Conservation (phyloP, 2,888 invertebrate genomes). For the Tyria jacobaeae region DNA sequence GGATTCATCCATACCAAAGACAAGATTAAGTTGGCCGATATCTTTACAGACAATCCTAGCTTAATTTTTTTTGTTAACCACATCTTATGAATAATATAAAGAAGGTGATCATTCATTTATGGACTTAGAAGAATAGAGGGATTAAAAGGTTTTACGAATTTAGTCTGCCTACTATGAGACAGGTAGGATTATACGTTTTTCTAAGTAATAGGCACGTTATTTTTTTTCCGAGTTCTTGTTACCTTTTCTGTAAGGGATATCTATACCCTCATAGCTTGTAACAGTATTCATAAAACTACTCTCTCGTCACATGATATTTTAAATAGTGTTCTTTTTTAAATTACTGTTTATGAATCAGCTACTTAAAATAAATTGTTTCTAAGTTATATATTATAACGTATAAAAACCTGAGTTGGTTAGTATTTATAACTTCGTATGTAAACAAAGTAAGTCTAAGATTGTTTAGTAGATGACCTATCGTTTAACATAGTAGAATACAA, state of each 20-base stretch:
- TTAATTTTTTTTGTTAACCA: constrained; percentile 51
- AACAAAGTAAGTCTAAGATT: too few relatives aligned
- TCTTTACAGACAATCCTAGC: constrained; percentile 43
- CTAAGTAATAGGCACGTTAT: background rate
- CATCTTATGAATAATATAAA: constrained; percentile 25
- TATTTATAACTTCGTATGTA: too few relatives aligned
- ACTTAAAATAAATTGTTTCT: background rate
- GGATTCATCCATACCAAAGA: constrained; percentile 54
- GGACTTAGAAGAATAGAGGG: constrained; percentile 27
- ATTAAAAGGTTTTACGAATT: constrained; percentile 27
- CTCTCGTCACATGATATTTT: background rate
- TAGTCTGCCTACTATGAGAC: constrained; percentile 15
- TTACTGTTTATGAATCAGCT: background rate
- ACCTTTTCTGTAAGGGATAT: constrained; percentile 3
- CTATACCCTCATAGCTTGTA: background rate
- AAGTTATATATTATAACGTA: background rate
- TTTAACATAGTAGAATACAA: background rate
- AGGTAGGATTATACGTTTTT: constrained; percentile 24
- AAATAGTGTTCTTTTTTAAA: background rate
- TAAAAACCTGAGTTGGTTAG: too few relatives aligned
- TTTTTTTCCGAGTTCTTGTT: background rate
- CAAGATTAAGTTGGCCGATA: constrained; percentile 59
- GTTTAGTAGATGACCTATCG: background rate
- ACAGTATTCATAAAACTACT: background rate
- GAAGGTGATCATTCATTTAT: constrained; percentile 40